These are phyloP conservation scores for Lochmaea crataegi DNA, from an alignment of 2,888 invertebrate species.

Conservation along the genomic window DNA sequence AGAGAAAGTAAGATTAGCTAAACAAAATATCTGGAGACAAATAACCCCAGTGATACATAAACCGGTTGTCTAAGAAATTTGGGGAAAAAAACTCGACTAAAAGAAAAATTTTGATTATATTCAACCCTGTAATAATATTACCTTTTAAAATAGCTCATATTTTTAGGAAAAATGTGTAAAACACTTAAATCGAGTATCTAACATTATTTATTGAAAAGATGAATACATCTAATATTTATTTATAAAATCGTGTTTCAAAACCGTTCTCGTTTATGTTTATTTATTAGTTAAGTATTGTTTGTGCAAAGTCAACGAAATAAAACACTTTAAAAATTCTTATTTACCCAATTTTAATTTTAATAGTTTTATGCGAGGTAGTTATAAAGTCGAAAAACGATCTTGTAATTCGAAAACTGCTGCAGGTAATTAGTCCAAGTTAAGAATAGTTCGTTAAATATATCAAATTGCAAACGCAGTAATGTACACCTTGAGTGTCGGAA, in stretches of 20 bases:
- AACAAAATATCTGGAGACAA: neutral
- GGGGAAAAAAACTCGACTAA: too few relatives aligned
- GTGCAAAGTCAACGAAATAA: neutral
- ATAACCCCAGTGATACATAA: neutral
- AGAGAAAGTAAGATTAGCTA: neutral
- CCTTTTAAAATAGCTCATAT: neutral
- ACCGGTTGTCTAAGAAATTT: too few relatives aligned
- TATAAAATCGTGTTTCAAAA: neutral
- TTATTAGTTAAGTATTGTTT: neutral
- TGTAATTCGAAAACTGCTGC: neutral
- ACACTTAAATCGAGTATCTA: slow-evolving; percentile 2
- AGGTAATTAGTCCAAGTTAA: neutral
- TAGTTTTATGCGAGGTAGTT: neutral
- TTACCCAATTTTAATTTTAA: neutral
- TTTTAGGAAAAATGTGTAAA: slow-evolving; percentile 4
- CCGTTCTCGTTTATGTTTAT: neutral
- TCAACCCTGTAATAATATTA: neutral
- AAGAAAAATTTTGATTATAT: neutral
- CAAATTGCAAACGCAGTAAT: too few relatives aligned
- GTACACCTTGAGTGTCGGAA: too few relatives aligned
- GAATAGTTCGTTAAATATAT: neutral
- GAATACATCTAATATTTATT: neutral
- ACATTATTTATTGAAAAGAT: neutral
- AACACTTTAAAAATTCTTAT: neutral
- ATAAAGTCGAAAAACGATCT: neutral